A percentile compares a stretch with the other conserved stretches of the same genome.
Evolutionary conservation across 2,113 vertebrate species (phyloP).

Genomic region (Desmodus rotundus): DNA sequence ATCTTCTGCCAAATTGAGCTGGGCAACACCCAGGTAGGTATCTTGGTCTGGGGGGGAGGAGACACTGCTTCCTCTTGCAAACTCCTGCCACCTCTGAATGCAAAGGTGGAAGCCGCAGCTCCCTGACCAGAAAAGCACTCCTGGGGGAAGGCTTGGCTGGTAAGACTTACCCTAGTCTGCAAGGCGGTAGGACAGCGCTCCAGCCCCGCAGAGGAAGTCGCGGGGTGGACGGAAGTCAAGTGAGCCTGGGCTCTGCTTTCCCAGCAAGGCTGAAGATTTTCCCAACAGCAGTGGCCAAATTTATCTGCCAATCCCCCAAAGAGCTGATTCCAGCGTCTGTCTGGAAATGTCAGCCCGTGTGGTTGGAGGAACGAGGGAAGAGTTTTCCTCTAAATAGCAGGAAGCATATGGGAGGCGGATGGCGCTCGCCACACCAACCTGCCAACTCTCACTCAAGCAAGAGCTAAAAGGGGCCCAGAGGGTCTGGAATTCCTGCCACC

Average conservation of each 20-base stretch:
- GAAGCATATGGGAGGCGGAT: constrained; percentile 86
- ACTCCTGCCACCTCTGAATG: not conserved
- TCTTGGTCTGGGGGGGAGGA: not conserved
- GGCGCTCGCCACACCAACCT: constrained; percentile 81
- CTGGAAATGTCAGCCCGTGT: constrained; percentile 83
- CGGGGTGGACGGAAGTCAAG: constrained; percentile 19
- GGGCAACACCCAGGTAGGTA: not conserved
- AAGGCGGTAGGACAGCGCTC: not conserved
- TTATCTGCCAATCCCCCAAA: constrained; percentile 81
- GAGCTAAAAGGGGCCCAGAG: constrained; percentile 80
- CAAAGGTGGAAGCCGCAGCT: not conserved
- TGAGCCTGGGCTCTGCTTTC: constrained; percentile 51
- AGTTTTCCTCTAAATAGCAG: constrained; percentile 85
- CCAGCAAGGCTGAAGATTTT: constrained; percentile 72
- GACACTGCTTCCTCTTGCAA: not conserved
- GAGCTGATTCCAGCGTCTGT: constrained; percentile 73
- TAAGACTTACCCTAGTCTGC: constrained; percentile 42
- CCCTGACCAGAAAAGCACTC: not conserved
- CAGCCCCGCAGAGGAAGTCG: not conserved
- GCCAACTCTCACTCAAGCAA: constrained; percentile 78
- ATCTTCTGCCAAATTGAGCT: not conserved
- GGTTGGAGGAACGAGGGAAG: constrained; percentile 79
- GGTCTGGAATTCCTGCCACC: constrained; percentile 71
- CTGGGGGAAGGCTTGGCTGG: not conserved
- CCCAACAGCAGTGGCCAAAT: constrained; percentile 78